Evolutionary conservation across 2,113 vertebrate genomes (phyloP).

Genomic region (Agelaius tricolor): DNA sequence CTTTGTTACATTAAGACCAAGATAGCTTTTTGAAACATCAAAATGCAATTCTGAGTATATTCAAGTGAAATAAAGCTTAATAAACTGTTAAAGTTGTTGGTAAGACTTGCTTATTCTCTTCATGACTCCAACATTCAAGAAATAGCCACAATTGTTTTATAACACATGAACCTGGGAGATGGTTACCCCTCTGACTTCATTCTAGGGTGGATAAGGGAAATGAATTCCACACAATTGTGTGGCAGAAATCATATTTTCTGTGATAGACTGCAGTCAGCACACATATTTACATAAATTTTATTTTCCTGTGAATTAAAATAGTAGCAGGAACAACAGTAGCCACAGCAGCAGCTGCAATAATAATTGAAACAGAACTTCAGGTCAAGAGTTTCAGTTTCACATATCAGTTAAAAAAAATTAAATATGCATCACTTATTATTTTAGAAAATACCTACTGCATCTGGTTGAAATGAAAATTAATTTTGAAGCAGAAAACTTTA

Average conservation of each 20-base stretch:
- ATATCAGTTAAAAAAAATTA: neutral
- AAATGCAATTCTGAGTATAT: neutral
- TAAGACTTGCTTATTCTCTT: neutral
- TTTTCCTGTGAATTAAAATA: conserved; percentile 13
- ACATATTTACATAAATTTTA: neutral
- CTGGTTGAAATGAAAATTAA: neutral
- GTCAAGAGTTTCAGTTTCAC: neutral
- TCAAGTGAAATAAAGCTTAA: conserved; percentile 11
- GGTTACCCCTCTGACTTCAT: neutral
- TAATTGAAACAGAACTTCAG: neutral
- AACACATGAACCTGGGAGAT: neutral
- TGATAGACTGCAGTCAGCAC: neutral
- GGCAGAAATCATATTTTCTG: neutral
- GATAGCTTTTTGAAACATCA: neutral
- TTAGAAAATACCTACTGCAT: neutral
- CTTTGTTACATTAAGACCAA: neutral
- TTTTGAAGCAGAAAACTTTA: neutral
- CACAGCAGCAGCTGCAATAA: neutral
- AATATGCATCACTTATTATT: neutral
- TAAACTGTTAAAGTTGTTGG: neutral
- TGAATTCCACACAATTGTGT: neutral
- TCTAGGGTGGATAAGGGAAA: neutral
- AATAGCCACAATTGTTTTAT: neutral
- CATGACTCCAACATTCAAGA: neutral
- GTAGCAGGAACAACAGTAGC: neutral